phyloP scores from a whole-genome alignment of 2,797 vertebrate species.

The Fratercula arctica region DNA sequence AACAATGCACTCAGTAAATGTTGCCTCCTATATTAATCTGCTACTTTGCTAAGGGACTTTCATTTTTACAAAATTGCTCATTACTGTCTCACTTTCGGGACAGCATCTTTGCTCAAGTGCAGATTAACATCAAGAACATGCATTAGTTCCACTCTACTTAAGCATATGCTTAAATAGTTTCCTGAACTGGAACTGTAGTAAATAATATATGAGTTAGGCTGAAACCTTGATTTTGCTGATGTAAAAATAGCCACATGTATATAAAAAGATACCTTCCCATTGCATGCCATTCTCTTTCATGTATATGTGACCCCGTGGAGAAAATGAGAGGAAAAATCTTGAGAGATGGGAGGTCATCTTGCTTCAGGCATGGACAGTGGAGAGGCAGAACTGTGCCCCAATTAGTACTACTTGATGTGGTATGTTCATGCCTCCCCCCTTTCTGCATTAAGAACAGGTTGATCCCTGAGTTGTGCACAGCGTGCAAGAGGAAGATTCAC shows the following conservation, averaged over 20 bases:
- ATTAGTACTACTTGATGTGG: not conserved
- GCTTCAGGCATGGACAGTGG: not conserved
- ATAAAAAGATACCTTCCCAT: not conserved
- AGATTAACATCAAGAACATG: not conserved
- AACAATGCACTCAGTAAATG: not conserved
- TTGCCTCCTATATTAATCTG: not conserved
- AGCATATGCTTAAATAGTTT: not conserved
- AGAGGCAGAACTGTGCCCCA: not conserved
- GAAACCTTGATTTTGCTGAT: not conserved
- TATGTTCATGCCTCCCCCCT: not conserved
- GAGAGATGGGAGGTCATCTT: not conserved
- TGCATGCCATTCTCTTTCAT: not conserved
- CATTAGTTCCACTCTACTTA: not conserved
- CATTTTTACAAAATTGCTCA: not conserved
- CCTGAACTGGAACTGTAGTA: not conserved
- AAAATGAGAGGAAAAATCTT: not conserved
- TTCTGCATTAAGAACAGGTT: not conserved
- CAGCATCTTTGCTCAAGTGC: not conserved
- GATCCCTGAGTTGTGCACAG: not conserved
- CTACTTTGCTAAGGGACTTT: not conserved
- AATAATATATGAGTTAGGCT: not conserved
- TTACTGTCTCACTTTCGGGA: not conserved
- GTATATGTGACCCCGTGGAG: not conserved
- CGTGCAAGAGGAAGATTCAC: not conserved
- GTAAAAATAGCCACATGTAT: not conserved